Percentiles rank a stretch among this genome's conserved stretches.
Evolutionary conservation across 2,797 vertebrate genomes (phyloP).

Genomic region (Hybognathus amarus): DNA sequence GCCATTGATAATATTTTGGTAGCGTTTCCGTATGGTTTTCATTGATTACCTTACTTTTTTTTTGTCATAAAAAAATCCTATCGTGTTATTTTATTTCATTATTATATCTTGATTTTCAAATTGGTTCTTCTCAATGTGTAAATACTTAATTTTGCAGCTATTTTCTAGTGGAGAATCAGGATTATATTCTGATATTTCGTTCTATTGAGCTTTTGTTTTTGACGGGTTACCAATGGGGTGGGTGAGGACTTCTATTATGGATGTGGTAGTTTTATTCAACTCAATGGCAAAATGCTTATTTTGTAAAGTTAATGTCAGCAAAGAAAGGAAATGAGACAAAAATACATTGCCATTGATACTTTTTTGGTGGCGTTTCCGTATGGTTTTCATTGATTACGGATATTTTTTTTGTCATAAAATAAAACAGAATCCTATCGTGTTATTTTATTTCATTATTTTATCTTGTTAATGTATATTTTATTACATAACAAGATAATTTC

Average conservation of each 20-base stretch:
- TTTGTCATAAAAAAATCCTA: not conserved
- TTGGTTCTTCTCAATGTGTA: conserved; percentile 61
- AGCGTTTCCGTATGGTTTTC: not conserved
- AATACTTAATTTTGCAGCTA: conserved; percentile 56
- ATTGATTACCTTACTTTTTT: not conserved
- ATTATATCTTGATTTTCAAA: conserved; percentile 54
- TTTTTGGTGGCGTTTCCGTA: not conserved
- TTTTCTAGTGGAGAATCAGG: conserved; percentile 56
- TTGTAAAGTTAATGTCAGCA: conserved; percentile 73
- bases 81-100: not conserved
- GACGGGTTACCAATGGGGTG: conserved; percentile 29
- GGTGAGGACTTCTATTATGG: conserved; percentile 63
- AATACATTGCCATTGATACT: too few relatives aligned
- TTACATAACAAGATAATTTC: not conserved
- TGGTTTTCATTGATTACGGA: too few relatives aligned
- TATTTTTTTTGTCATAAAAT: not conserved
- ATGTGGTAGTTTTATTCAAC: conserved; percentile 67
- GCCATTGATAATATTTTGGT: not conserved
- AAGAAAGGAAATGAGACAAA: conserved; percentile 68
- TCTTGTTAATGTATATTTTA: not conserved
- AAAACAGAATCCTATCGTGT: too few relatives aligned
- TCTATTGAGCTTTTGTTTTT: conserved; percentile 47
- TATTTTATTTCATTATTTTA: not conserved
- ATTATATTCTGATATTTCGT: conserved; percentile 52
- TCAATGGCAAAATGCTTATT: conserved; percentile 74